Base-by-base conservation (phyloP, 1,140 invertebrate genomes). In the Calephelis nemesis region DNA sequence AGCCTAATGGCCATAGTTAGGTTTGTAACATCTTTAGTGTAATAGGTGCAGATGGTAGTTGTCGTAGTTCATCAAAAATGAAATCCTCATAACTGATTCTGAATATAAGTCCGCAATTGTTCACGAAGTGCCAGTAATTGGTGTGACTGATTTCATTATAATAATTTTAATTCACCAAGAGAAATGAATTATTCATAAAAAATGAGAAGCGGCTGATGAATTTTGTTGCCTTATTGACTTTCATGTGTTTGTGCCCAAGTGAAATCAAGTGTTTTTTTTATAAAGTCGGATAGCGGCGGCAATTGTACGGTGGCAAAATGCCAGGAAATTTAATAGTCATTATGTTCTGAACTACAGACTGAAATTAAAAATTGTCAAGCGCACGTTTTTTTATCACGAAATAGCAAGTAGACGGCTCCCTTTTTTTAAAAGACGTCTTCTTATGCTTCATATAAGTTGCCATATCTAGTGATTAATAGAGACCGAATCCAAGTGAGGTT, bases 151-250 rank as follows among this genome's bases (percentile, higher is more conserved):
- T 66, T 54, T 66, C 64, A 66, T 66, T 66, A 66, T 52, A 66
- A 66, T 66, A 54, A 66, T 66, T 66, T 50, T 66, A 66, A 66
- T 66, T 66, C 50, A 52, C 64, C 48, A 42, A n/a, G 39, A 45
- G 40, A 40, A 45, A 50, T 66, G 64, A 66, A 66, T 66, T 58
- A 66, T 66, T 66, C 64, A 66, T 66, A 66, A 66, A 54, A 52
- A 66, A 45, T 63, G 66, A 65, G 49, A 63, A 65, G 71, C 68
- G 69, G 63, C 65, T 72, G 74, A 74, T 79, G 69, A 70, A 75
- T 77, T 74, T 77, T 39, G 52, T 58, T 58, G 30, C 52, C 52
- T 58, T 58, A 58, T 58, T 58, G 52, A 58, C 52, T 58, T 58
- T 58, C 19, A 58, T 58, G 39, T 58, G 52, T 58, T 58, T 58